phyloP scores from a whole-genome alignment of 2,113 vertebrate species.

The Mustela nigripes region DNA sequence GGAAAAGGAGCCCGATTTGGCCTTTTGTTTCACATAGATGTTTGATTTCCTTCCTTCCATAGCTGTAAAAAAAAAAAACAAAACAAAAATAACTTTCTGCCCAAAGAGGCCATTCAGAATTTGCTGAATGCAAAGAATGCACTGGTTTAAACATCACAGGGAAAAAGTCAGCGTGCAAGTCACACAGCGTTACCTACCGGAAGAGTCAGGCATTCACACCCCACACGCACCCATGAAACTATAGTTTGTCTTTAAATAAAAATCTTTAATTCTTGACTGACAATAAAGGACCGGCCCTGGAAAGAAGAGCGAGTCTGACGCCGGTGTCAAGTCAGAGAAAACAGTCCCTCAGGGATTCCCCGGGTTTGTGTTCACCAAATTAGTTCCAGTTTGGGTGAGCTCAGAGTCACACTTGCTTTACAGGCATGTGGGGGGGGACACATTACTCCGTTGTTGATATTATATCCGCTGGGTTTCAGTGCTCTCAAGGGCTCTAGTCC shows the following conservation, averaged over 20 bases:
- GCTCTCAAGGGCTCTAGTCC: background rate
- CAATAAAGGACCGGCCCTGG: background rate
- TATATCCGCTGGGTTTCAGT: background rate
- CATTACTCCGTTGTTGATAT: background rate
- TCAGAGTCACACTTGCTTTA: background rate
- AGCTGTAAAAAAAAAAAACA: background rate
- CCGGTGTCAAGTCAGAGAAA: background rate
- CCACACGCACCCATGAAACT: background rate
- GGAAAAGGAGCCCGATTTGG: background rate
- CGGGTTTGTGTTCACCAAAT: background rate
- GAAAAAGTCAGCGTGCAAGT: background rate
- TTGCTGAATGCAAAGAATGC: background rate
- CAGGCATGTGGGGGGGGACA: background rate
- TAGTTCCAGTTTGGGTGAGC: background rate
- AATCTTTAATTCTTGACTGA: background rate
- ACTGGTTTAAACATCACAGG: background rate
- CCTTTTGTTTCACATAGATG: background rate
- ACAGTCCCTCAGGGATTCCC: background rate
- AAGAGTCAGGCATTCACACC: background rate
- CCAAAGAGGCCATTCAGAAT: background rate
- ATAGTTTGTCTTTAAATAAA: conserved; percentile 8
- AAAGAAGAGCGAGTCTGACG: background rate
- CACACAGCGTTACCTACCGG: background rate
- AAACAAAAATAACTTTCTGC: background rate
- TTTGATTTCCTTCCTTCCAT: background rate